Evolutionary conservation across 2,888 invertebrate species (phyloP).

Genomic region (Pachydiplax longipennis): DNA sequence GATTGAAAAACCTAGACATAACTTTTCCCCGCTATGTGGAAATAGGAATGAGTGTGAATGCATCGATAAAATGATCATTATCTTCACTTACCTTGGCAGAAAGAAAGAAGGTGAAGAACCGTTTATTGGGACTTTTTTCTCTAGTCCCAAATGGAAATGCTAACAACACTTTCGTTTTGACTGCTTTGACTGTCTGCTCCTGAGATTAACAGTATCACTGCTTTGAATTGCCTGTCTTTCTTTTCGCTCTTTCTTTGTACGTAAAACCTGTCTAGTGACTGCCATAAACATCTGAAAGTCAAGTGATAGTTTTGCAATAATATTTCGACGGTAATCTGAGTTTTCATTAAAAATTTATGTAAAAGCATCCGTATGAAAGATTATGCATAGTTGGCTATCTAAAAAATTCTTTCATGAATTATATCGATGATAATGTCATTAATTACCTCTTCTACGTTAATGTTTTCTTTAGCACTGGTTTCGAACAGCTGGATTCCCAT

Average conservation of each 20-base stretch:
- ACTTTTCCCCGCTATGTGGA: too few relatives aligned
- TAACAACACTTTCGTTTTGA: constrained; percentile 57
- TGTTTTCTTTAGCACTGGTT: constrained; percentile 98
- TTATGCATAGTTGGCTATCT: not conserved
- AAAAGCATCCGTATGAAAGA: too few relatives aligned
- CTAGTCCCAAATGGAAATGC: constrained; percentile 45
- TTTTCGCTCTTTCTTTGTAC: constrained; percentile 82
- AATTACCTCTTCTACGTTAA: constrained; percentile 98
- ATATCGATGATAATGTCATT: constrained; percentile 53
- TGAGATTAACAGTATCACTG: constrained; percentile 75
- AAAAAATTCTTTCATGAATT: not conserved
- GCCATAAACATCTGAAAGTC: constrained; percentile 72
- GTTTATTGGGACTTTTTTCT: not conserved
- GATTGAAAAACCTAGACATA: too few relatives aligned
- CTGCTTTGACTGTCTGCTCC: constrained; percentile 61
- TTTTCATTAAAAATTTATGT: not conserved
- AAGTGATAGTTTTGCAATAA: constrained; percentile 40
- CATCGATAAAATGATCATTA: not conserved
- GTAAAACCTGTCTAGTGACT: constrained; percentile 81
- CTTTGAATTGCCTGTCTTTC: constrained; percentile 74
- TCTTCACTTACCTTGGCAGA: not conserved
- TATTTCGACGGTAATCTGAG: not conserved
- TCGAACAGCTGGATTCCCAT: constrained; percentile 98
- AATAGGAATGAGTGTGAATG: too few relatives aligned
- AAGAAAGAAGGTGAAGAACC: constrained; percentile 20